Base-by-base conservation (phyloP, 1,140 invertebrate genomes). In the Sinonovacula constricta region DNA sequence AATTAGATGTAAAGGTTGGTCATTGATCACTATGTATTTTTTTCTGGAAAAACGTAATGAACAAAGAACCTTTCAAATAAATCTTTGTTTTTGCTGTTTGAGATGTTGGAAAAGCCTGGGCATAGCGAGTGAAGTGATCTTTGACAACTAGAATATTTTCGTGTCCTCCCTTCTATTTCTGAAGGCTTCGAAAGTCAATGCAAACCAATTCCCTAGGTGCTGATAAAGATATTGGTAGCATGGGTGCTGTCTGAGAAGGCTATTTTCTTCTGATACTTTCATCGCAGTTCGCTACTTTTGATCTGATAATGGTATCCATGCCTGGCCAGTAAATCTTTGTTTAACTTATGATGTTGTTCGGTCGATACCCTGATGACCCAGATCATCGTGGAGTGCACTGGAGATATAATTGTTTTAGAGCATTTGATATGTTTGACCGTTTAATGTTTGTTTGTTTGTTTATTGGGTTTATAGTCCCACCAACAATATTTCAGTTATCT, bases 91-190 rank as follows among this genome's bases (percentile, higher is more conserved):
- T 63, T 66, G 1, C 59, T 63, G 3, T 31, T 57, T 4, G 75
- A 59, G 14, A 56, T 4, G 79, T 76, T 18, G 70, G 33, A 24
- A 33, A 70, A 5, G 71, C 70, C 53, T 86, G 82, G 1, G 71
- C 81, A 67, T 62, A 83, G 39, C 57, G 1, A 14, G 79, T 81
- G 36, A 71, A 83, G 57, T 83, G 72, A 31, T 83, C 77, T 0
- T 74, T 80, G 14, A 85, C 28, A 0, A 87, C 87, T 7, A 90
- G 62, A 30, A 89, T 72, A 59, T 83, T 33, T 24, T 75, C 56
- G 31, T 67, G 59, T 18, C 75, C 75, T 0, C 75, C 82, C 33
- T 63, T 75, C 1, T 28, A 78, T 3, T 14, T 36, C 34, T 83
- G 80, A 15, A 83, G 39, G 2, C 28, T 22, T 1, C 74, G 76